phyloP scores from a whole-genome alignment of 2,888 invertebrate genomes.

The Pycnomerus fuliginosus region DNA sequence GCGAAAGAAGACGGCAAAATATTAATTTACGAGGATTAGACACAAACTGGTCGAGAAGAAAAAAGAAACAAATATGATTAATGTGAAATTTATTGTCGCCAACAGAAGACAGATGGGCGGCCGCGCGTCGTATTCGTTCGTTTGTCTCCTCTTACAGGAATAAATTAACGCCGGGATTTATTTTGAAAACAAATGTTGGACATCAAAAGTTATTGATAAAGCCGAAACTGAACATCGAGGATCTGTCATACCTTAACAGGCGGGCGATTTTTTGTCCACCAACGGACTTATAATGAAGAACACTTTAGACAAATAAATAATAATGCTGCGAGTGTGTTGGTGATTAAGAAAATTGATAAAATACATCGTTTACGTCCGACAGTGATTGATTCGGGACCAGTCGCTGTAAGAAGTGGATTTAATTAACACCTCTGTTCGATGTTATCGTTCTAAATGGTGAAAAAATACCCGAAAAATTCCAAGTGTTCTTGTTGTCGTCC shows the following conservation, averaged over 20 bases:
- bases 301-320: constrained; percentile 40
- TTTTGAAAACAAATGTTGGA: constrained; percentile 37
- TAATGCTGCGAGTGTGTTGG: constrained; percentile 37
- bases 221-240: constrained; percentile 34
- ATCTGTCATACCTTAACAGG: constrained; percentile 34
- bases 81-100: constrained; percentile 25
- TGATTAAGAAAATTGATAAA: constrained; percentile 45
- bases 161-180: constrained; percentile 33
- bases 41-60: constrained; percentile 6
- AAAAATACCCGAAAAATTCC: constrained; percentile 23
- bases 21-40: no score
- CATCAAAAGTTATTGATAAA: constrained; percentile 38
- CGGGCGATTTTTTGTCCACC: constrained; percentile 32
- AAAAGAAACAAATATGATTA: constrained; percentile 20
- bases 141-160: constrained; percentile 26
- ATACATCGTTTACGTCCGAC: constrained; percentile 41
- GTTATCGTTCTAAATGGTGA: constrained; percentile 29
- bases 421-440: constrained; percentile 43
- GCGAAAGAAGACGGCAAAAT: no score
- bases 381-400: constrained; percentile 44
- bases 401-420: constrained; percentile 40
- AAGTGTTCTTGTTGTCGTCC: no score
- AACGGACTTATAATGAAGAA: constrained; percentile 36
- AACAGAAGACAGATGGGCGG: constrained; percentile 19
- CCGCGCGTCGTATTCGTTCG: constrained; percentile 17